phyloP scores from a whole-genome alignment of 1,140 invertebrate genomes.

The Drosophila saltans region DNA sequence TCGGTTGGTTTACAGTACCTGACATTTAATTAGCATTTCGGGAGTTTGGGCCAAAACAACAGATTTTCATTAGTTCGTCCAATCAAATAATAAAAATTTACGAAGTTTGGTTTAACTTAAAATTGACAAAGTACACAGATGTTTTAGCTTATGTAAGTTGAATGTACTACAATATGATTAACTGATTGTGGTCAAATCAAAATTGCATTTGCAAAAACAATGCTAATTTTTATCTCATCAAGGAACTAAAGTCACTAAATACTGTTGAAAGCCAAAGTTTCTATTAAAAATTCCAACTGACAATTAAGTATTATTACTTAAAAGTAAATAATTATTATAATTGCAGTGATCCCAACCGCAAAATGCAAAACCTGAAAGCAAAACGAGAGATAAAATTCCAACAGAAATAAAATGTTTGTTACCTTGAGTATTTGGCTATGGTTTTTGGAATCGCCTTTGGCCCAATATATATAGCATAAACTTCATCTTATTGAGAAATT shows the following conservation, averaged over 20 bases:
- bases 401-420: neutral
- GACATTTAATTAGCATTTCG: too few species aligned
- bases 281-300: neutral
- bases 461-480: constrained; percentile 26
- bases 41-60: neutral
- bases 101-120: too few species aligned
- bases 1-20: too few species aligned
- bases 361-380: constrained; percentile 31
- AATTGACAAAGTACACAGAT: too few species aligned
- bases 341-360: constrained; percentile 2
- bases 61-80: constrained; percentile 4
- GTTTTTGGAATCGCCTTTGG: constrained; percentile 43
- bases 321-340: constrained; percentile 5
- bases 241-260: neutral
- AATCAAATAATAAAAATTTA: too few species aligned
- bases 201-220: too few species aligned
- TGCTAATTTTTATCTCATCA: too few species aligned
- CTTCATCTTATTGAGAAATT: constrained; percentile 30
- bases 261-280: neutral
- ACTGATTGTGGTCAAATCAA: too few species aligned
- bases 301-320: neutral
- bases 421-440: constrained; percentile 52
- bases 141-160: too few species aligned
- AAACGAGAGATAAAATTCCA: constrained; percentile 15
- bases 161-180: too few species aligned